These are phyloP conservation scores for Pocota personata DNA, from an alignment of 2,888 invertebrate species.

Conservation along the genomic window DNA sequence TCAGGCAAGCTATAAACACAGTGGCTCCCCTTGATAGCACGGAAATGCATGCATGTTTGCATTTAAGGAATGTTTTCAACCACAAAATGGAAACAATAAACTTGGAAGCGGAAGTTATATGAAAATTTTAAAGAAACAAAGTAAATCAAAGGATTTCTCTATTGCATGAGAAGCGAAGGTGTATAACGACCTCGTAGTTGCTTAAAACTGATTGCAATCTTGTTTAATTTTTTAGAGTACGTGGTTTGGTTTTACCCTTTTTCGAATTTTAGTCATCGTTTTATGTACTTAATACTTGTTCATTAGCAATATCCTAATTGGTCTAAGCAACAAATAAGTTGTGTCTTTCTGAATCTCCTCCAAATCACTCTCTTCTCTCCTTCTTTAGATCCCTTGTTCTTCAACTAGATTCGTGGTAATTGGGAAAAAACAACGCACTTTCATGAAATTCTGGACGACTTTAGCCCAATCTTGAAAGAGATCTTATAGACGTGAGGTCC, in stretches of 20 bases:
- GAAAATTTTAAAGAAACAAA: not conserved
- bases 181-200: not conserved
- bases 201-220: not conserved
- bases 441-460: too few relatives aligned
- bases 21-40: not conserved
- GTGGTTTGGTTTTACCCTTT: not conserved
- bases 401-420: too few relatives aligned
- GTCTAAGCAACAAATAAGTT: too few relatives aligned
- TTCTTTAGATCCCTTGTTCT: too few relatives aligned
- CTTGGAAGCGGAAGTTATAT: constrained; percentile 8
- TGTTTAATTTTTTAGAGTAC: not conserved
- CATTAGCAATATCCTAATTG: too few relatives aligned
- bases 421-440: too few relatives aligned
- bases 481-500: too few relatives aligned
- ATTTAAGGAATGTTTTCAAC: not conserved
- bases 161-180: not conserved
- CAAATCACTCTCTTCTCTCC: too few relatives aligned
- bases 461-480: too few relatives aligned
- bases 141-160: not conserved
- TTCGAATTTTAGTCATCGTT: not conserved
- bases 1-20: not conserved
- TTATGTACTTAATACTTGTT: too few relatives aligned
- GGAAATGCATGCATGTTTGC: constrained; percentile 35
- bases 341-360: too few relatives aligned
- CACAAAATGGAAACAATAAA: not conserved